phyloP scores from a whole-genome alignment of 2,797 vertebrate genomes.

The Knipowitschia caucasica region DNA sequence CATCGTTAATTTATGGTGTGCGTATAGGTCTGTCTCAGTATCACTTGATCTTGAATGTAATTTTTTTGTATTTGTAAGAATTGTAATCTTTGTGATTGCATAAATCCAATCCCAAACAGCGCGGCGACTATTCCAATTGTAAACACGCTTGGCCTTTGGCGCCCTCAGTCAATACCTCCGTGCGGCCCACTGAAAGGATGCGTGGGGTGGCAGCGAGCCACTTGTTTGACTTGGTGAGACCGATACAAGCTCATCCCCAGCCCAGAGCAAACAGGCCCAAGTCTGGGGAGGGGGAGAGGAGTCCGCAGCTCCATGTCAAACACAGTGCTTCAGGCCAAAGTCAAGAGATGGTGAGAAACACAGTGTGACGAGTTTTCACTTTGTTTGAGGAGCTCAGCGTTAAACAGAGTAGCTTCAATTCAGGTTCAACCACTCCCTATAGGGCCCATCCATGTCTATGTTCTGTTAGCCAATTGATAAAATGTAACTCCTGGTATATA shows the following conservation, averaged over 20 bases:
- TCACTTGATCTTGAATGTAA: no score
- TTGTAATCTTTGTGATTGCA: no score
- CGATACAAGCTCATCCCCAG: slow-evolving; percentile 73
- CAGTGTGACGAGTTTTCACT: neutral
- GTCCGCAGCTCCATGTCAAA: slow-evolving; percentile 29
- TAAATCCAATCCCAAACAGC: no score
- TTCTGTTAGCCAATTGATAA: no score
- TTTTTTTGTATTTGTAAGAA: no score
- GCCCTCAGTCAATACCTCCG: slow-evolving; percentile 63
- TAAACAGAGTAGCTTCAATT: no score
- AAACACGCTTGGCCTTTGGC: slow-evolving; percentile 43
- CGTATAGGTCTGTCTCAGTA: no score
- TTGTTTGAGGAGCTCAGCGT: neutral
- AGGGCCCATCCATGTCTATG: no score
- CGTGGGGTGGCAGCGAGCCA: slow-evolving; percentile 67
- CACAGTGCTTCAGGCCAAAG: slow-evolving; percentile 40
- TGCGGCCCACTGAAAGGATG: slow-evolving; percentile 58
- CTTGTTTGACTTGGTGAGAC: slow-evolving; percentile 76
- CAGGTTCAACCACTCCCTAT: no score
- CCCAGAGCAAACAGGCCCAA: slow-evolving; percentile 66
- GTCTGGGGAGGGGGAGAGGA: slow-evolving; percentile 40
- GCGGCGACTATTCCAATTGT: slow-evolving; percentile 41
- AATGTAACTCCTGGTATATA: no score
- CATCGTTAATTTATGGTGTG: no score
- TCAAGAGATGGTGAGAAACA: slow-evolving; percentile 17